Base-by-base conservation (phyloP, 2,888 invertebrate genomes). In the Aspidiotus rigidus region DNA sequence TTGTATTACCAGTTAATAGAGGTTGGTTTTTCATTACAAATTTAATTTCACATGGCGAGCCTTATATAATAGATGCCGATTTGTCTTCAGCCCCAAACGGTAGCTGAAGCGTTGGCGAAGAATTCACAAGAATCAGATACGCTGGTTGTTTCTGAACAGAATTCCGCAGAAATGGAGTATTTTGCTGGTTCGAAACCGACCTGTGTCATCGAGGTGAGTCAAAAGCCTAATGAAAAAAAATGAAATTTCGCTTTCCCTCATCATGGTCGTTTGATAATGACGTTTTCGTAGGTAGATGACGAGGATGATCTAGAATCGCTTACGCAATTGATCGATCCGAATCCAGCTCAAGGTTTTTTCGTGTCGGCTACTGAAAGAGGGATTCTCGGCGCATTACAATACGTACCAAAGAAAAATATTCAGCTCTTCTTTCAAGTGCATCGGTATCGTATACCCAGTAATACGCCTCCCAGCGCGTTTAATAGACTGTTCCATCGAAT, bases 341-440 rank as follows among this genome's bases (percentile, higher is more conserved):
- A 83, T 70, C 85, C 87, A 3, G 90, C 90, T 0, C 84, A 85
- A 72, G 89, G 88, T 66, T 88, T 90, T 76, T 86, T 89, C 74
- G 84, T 90, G 60, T 89, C 88, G 59, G 90, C 89, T 75, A 89
- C 89, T 0, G 88, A 90, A 77, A 67, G 57, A 39, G n/a, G 59
- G 11, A 49, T 67, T 42, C 60, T 67, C 60, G 67, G 67, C 15
- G 81, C 81, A 42, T 84, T 89, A 69, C 89, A 89, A 1, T 71
- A 85, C 72, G 86, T 86, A 74, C 82, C 85, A 10, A 85, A 86
- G 0, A 81, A 83, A 73, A 87, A 86, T 77, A 79, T 88, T 56
- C 88, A 91, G 81, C 89, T 90, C 88, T 91, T 92, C 76, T 86
- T 90, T 0, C 92, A 93, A 77, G 72, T 73, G 17, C 89, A 89